Base-by-base conservation (phyloP, 2,888 invertebrate genomes). In the Campoplex nolae region DNA sequence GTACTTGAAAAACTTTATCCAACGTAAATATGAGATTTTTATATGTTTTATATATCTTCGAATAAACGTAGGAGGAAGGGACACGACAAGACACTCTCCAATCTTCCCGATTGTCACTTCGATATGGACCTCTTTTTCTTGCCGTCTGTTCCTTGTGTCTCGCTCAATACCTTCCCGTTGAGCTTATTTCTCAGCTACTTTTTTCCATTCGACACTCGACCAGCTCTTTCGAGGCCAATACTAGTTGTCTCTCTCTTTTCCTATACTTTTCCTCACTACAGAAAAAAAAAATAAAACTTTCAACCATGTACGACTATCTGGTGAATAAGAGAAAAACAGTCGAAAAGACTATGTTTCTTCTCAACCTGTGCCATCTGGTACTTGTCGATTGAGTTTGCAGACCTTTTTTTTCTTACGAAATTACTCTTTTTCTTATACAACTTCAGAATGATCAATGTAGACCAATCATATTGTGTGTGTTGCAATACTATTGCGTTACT, bases 71-170 rank as follows among this genome's bases (percentile, higher is more conserved):
- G 32, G 38, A 38, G 80, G 9, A 35, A 45, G 81, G 51, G 73
- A 85, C 82, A 75, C 79, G 87, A 87, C 87, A 85, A 87, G 85
- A 83, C 79, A 87, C 71, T 84, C 77, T 84, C 82, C 84, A 84
- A 84, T 87, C 78, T 85, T 67, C 56, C 62, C 79, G 70, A 83
- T 85, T 80, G 82, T 83, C 76, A 71, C 71, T 73, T 75, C 79
- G 82, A 76, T 85, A 79, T 78, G 62, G 65, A 71, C 84, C 32
- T 51, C 71, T 76, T 83, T 70, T 71, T 45, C 65, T 56, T 51
- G 42, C 65, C 75, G 32, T 70, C 54, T 68, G 38, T 71, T 62
- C 13, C 67, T 32, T n/a, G 68, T 32, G 42, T 77, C 78, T 32
- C 13, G 73, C 68, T 28, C 42, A 9, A 38, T 54, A 54, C 23